A percentile compares a stretch with the other conserved stretches of the same genome.
Evolutionary conservation across 2,888 invertebrate species (phyloP).

Genomic region (Acanthoscelides obtectus): DNA sequence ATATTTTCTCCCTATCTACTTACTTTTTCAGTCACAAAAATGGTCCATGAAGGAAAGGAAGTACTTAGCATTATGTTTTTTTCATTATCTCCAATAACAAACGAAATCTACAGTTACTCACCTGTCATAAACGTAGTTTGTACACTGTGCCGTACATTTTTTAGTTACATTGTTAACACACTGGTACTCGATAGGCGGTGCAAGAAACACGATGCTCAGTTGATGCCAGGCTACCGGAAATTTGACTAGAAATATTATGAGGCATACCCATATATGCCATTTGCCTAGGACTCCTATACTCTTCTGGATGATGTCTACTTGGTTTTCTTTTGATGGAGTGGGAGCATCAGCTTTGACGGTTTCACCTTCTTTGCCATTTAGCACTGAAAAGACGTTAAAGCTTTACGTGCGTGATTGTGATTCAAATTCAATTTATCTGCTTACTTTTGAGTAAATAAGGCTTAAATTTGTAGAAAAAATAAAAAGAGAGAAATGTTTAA

Average conservation of each 20-base stretch:
- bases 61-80: too few species aligned
- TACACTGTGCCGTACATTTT: conserved; percentile 55
- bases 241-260: conserved; percentile 59
- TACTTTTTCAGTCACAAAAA: too few species aligned
- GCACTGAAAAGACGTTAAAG: background rate
- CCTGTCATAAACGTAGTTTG: conserved; percentile 57
- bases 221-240: conserved; percentile 80
- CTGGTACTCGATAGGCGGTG: conserved; percentile 59
- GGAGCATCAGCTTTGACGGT: background rate
- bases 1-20: too few species aligned
- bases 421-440: too few species aligned
- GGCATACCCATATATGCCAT: conserved; percentile 71
- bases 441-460: too few species aligned
- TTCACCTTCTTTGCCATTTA: background rate
- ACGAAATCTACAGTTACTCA: too few species aligned
- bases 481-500: too few species aligned
- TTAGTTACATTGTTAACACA: conserved; percentile 46
- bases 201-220: conserved; percentile 71
- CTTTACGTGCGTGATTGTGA: too few species aligned
- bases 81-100: too few species aligned
- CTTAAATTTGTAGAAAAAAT: too few species aligned
- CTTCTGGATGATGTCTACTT: conserved; percentile 60
- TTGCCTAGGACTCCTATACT: conserved; percentile 68
- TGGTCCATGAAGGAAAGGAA: too few species aligned
- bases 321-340: background rate